Evolutionary conservation across 2,113 vertebrate species (phyloP).

Genomic region (Carassius auratus): DNA sequence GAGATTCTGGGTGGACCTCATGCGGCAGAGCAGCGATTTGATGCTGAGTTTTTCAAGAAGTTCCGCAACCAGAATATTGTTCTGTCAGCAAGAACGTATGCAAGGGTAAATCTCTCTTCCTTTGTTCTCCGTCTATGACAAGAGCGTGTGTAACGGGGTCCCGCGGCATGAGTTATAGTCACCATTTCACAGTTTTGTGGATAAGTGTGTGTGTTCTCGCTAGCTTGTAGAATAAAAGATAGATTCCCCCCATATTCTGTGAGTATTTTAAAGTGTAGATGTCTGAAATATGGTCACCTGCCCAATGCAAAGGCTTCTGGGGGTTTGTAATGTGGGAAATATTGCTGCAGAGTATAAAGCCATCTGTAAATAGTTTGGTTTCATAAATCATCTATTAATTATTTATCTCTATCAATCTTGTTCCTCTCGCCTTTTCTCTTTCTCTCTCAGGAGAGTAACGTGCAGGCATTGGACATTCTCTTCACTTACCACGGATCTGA

Average conservation of each 20-base stretch:
- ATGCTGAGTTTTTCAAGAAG: conserved; percentile 94
- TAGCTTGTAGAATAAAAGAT: conserved; percentile 37
- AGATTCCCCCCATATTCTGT: conserved; percentile 13
- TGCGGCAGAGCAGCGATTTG: conserved; percentile 87
- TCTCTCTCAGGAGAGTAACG: conserved; percentile 86
- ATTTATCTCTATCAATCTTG: conserved; percentile 15
- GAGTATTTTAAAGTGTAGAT: conserved; percentile 18
- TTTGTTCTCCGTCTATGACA: not conserved
- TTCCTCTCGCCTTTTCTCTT: not conserved
- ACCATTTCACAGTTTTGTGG: conserved; percentile 15
- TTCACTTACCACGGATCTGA: conserved; percentile 91
- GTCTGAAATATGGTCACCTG: conserved; percentile 41
- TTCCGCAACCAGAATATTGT: conserved; percentile 97
- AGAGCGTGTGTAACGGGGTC: conserved; percentile 21
- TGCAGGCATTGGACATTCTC: conserved; percentile 90
- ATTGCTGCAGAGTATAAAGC: conserved; percentile 21
- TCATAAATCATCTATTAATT: conserved; percentile 35
- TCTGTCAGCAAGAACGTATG: conserved; percentile 92
- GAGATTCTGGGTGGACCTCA: conserved; percentile 91
- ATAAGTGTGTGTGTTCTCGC: conserved; percentile 6
- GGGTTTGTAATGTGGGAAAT: conserved; percentile 31
- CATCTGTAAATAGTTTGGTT: not conserved
- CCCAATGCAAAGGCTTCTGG: conserved; percentile 2
- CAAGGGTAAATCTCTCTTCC: conserved; percentile 82
- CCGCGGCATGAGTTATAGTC: conserved; percentile 43